Base-by-base conservation (phyloP, 2,797 vertebrate genomes). In the Novumbra hubbsi region DNA sequence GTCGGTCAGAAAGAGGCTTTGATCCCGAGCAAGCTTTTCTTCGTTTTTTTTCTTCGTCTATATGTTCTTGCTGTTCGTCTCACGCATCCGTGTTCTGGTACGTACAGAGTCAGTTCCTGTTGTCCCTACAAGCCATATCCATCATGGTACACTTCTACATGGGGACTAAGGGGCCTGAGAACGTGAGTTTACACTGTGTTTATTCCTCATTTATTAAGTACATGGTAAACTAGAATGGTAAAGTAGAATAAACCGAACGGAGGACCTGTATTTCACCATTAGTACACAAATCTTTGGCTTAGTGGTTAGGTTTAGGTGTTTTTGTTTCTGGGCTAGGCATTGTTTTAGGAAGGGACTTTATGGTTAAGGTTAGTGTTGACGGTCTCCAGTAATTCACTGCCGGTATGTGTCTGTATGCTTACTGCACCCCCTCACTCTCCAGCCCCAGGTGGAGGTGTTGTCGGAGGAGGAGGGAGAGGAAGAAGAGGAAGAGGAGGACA, bases 121-220 rank as follows among this genome's bases (percentile, higher is more conserved):
- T 99, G 89, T 99, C 98, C 0, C 87, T 99, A 52, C 97, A 99
- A 94, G 97, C 97, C 80, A 98, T 99, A 81, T 98, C 97, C 80
- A 99, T 98, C 60, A 99, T 99, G 98, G 97, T 99, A 28, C 97
- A 99, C 86, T 99, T 99, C 95, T 99, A 99, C 92, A 99, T 99
- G 97, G 98, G 98, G 85, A 98, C 98, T 75, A 99, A 99, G 92
- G 98, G 97, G 19, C 97, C 97, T 12, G 98, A 99, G 88, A 99
- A 98, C 38, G 98, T 99, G 82, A 95, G 98, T 94, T 60, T 0
- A 14, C 24, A 24, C 4, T 12, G 41, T 45, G 34, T 45, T 45
- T 45, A 45, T 45, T 45, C 41, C 41, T 45, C 2, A 45, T 45
- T 45, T 2, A 45, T 45, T 2, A 45, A 4, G 41, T 45, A 11